Base-by-base conservation (phyloP, 2,888 invertebrate genomes). In the Drosophila anomelani region DNA sequence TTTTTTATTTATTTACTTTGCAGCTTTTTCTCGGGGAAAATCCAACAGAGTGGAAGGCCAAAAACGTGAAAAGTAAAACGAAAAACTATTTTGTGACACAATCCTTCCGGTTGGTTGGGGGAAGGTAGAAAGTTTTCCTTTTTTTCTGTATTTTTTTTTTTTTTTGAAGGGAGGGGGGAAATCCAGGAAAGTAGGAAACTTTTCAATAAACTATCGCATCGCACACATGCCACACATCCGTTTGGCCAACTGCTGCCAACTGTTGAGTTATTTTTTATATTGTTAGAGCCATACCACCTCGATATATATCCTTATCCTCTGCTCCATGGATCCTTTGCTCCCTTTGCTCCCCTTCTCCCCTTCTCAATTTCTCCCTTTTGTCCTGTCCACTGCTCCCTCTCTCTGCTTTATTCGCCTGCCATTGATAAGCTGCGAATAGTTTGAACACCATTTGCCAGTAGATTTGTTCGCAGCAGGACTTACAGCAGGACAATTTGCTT, bases 351-450 rank as follows among this genome's bases (percentile, higher is more conserved):
- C 8, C 43, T 56, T 34, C 17, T 20, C 41, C 8, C n/a, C 7
- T 34, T 23, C 58, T 58, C 53, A 54, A 39, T 20, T 39, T 49
- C 23, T 38, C 41, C 26, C 36, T 10, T 12, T 23, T 54, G 49
- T 63, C 44, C 60, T 12, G 46, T 26, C 15, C 46, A 26, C 15
- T 46, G 23, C 23, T 15, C 7, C 29, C 29, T 29, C 29, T 26
- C 13, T 9, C 5, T n/a, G 59, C 61, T 61, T 68, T 66, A 51
- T 51, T 57, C 70, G 44, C 46, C 70, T 43, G 57, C 60, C 75
- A 80, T 66, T 80, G 83, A 80, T 83, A 83, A 80, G 83, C 80
- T 80, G 83, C 67, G 56, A 83, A 83, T 75, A 66, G 78, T 66
- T 71, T 41, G 60, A 43, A 61, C 57, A 62, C 66, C 78, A 70